Evolutionary conservation across 2,113 vertebrate genomes (phyloP), one percentile per base, ranked within the genome.

Genomic region (Trogon melanurus): DNA sequence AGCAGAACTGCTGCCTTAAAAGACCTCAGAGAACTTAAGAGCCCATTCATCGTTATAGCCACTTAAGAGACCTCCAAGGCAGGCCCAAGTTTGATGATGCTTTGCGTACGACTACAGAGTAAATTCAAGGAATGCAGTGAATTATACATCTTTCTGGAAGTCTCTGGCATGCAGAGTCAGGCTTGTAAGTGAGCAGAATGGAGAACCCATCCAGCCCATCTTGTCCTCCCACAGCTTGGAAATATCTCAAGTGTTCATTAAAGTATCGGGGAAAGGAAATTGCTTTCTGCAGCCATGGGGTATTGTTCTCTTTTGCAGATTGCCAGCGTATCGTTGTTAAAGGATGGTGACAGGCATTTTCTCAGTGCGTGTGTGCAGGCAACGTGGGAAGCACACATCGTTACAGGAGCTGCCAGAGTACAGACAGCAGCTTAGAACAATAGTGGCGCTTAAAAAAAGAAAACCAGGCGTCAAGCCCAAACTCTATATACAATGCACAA

Each of bases 391-490:
- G 66, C 0, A 0, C 79, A 44, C 79, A n/a, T 70, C 1, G 0
- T 73, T 78, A 73, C 0, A 0, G 53, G 65, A 50, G 11, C 72
- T 29, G 41, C 60, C 65, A 18, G 60, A 71, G 41, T 7, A 60
- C 64, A 64, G 64, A 27, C 62, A 0, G 64, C 85, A 53, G 67
- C 65, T 38, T 7, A 0, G 50, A 95, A 88, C 93, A 91, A 91
- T 32, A 85, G 81, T 0, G 0, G 57, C 0, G 4, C 89, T 85
- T 45, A 75, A 65, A 85, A 36, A 93, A 93, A 54, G 75, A 60
- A 95, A 95, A 83, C 20, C 82, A 94, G 89, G 93, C 62, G 60
- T 85, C 79, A 72, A 74, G 56, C 21, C 60, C 38, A 18, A 83
- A 56, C 29, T 44, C 41, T 9, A 5, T 2, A 53, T 11, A 73